These are phyloP conservation scores for Artemia sinica DNA, from an alignment of 2,888 invertebrate species.

Conservation along the genomic window DNA sequence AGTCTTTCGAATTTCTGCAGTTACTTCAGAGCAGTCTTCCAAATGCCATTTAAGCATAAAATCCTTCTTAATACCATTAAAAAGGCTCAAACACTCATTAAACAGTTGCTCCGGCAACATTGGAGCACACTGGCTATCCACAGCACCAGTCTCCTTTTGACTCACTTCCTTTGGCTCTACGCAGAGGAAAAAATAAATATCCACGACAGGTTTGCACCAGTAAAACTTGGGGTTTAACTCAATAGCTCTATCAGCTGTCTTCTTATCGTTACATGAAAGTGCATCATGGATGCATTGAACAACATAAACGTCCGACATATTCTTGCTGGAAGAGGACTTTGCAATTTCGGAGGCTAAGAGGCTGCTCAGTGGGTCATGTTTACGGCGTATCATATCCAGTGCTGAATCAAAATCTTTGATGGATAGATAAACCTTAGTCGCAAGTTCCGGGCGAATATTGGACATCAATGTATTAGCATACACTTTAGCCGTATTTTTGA, in stretches of 20 bases:
- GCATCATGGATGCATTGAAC: neutral
- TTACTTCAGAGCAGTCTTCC: neutral
- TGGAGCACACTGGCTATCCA: neutral
- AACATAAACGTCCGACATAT: neutral
- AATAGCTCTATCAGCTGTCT: neutral
- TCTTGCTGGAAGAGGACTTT: neutral
- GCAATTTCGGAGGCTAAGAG: neutral
- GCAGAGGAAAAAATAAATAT: neutral
- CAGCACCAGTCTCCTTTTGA: neutral
- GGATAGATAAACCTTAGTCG: neutral
- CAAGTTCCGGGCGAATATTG: neutral
- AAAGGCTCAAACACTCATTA: neutral
- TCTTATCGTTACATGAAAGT: neutral
- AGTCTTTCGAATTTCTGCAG: neutral
- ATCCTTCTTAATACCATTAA: neutral
- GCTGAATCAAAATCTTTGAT: neutral
- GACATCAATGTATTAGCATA: neutral
- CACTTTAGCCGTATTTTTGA: neutral
- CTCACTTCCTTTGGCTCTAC: neutral
- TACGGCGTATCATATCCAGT: neutral
- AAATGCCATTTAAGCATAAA: neutral
- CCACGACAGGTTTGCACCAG: neutral
- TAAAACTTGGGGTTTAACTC: neutral
- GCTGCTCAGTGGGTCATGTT: neutral
- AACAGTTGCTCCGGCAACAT: neutral